phyloP scores from a whole-genome alignment of 2,888 invertebrate species.

The Phania funesta region DNA sequence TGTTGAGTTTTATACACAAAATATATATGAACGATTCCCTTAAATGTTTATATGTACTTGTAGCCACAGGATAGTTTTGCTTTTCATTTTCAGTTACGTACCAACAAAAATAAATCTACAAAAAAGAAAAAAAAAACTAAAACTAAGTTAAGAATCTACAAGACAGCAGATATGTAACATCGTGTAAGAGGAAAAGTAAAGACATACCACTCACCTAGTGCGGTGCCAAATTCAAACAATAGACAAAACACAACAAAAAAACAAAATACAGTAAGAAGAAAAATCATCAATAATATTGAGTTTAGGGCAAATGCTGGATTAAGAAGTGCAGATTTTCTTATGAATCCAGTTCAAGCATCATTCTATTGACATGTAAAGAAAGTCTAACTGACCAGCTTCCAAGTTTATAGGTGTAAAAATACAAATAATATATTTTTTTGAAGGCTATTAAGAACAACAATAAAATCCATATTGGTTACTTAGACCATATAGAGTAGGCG shows the following conservation, averaged over 20 bases:
- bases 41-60: slow-evolving; percentile 75
- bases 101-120: slow-evolving; percentile 61
- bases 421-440: too few species aligned
- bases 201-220: not conserved
- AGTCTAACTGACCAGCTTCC: slow-evolving; percentile 20
- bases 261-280: not conserved
- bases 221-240: slow-evolving; percentile 35
- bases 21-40: slow-evolving; percentile 76
- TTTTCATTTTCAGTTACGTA: slow-evolving; percentile 55
- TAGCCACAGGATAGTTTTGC: slow-evolving; percentile 71
- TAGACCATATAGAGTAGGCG: too few species aligned
- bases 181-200: slow-evolving; percentile 5
- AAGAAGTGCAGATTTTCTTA: slow-evolving; percentile 25
- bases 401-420: too few species aligned
- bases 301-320: slow-evolving; percentile 46
- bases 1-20: slow-evolving; percentile 68
- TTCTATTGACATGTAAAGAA: not conserved
- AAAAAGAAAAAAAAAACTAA: not conserved
- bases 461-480: too few species aligned
- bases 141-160: slow-evolving; percentile 10
- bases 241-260: slow-evolving; percentile 7
- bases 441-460: too few species aligned
- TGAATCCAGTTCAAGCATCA: slow-evolving; percentile 31
- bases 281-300: slow-evolving; percentile 55
- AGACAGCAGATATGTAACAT: slow-evolving; percentile 32